Base-by-base conservation (phyloP, 92 coral and sea anemone species). In the Siderastrea radians region DNA sequence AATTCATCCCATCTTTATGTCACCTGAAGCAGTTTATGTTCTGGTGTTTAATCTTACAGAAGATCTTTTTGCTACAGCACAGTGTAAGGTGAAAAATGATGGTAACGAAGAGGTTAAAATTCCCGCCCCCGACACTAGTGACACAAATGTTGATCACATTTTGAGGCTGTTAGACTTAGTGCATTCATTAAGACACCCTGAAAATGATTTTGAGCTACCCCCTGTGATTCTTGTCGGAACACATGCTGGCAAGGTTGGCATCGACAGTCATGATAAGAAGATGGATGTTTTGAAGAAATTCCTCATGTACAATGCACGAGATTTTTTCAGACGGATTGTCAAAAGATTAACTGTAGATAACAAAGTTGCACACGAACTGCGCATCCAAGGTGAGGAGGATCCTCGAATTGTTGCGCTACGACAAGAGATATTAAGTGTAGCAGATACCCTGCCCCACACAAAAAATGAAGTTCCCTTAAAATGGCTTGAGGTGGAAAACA, bases 91-190 rank as follows among this genome's bases (percentile, higher is more conserved):
- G 1, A 82, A 45, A 45, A 8, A 11, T 14, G 58, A 44, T 4
- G 67, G 54, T 15, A 43, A 54, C 3, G 78, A 82, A 3, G 86
- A 82, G 52, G 68, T 52, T 9, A 78, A 54, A 43, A 61, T 69
- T 52, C 26, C 66, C 9, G 77, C 77, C 6, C 68, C 86, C 3
- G 55, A 72, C 48, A 61, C 55, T 9, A 15, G 50, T 3, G 78
- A 72, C 78, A 82, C 86, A 54, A 79, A 79, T 49, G 69, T 82
- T 14, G 86, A 82, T 82, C 86, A 82, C 78, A 72, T 82, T 7
- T 69, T 72, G 77, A 82, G 78, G 65, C 70, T 78, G 86, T 0
- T 82, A 68, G 78, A 72, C 69, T 7, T 82, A 68, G 86, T 82
- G 53, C 86, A 82, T 53, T 82, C 78, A 4, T 43, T 69, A 7